A percentile compares a stretch with the other conserved stretches of the same genome.
phyloP scores from a whole-genome alignment of 2,888 invertebrate genomes.

The Tenodera sinensis region DNA sequence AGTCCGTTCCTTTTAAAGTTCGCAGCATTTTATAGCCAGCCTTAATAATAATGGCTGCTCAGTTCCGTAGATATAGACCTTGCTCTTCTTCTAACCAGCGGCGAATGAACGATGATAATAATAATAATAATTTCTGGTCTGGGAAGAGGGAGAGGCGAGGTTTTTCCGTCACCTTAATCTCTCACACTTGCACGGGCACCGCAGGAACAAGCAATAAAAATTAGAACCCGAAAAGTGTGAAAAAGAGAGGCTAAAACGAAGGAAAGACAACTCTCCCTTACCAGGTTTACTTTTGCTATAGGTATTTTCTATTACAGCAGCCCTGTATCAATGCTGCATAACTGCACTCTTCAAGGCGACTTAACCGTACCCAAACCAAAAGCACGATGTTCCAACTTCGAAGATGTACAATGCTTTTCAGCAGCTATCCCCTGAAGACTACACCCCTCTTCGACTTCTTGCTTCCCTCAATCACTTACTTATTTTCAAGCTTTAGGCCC shows the following conservation, averaged over 20 bases:
- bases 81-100: background rate
- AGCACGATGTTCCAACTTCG: background rate
- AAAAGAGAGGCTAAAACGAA: background rate
- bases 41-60: conserved; percentile 10
- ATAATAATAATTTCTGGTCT: conserved; percentile 15
- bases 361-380: background rate
- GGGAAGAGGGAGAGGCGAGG: conserved; percentile 15
- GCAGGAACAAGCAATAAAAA: conserved; percentile 18
- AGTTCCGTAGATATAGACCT: background rate
- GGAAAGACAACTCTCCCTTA: background rate
- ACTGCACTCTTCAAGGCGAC: background rate
- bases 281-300: background rate
- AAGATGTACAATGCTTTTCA: no score
- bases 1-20: conserved; percentile 4
- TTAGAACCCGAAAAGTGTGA: conserved; percentile 13
- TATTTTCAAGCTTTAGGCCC: no score
- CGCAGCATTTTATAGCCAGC: conserved; percentile 9
- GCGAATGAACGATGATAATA: conserved; percentile 10
- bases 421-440: no score
- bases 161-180: conserved; percentile 32
- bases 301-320: background rate
- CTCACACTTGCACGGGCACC: conserved; percentile 26
- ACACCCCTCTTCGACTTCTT: no score
- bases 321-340: background rate
- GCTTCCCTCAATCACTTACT: no score